Evolutionary conservation across 2,888 invertebrate genomes (phyloP), one percentile per base, ranked within the genome.

Genomic region (Tenodera sinensis): DNA sequence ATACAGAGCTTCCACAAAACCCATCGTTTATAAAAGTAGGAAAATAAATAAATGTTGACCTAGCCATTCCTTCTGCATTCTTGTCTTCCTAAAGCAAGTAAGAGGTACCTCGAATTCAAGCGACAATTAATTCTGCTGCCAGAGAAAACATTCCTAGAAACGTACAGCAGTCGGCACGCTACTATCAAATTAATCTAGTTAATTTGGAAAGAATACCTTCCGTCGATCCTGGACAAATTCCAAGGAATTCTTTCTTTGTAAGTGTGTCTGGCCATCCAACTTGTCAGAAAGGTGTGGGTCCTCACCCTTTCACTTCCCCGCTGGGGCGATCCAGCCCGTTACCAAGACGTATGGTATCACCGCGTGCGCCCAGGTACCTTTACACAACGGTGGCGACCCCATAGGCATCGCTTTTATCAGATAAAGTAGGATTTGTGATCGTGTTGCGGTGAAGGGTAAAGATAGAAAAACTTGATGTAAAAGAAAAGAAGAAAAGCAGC

Each of bases 361-460:
- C 54, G 9, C 20, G 28, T 27, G 27, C 85, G 15, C 28, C 86
- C 54, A 71, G 54, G 54, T 71, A 71, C 54, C 54, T 71, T 71
- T 71, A 71, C 54, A 71, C 54, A 71, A 20, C 54, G 54, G 54
- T 71, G 54, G 20, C 54, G 54, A 86, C 81, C 71, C 71, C 28
- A 71, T 71, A 86, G 86, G n/a, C 28, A 86, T 81, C 54, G 86
- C 87, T 84, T 87, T 89, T 89, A 88, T 87, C 89, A 89, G 89
- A 89, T 89, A 87, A 89, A 89, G 83, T 47, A 87, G 89, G 89
- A 87, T 89, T 89, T 89, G 89, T 84, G 84, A 84, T 89, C 86
- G 81, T 71, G 54, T 71, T 25, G 54, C 25, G 54, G 20, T 71
- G 54, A 71, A 71, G 54, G 54, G 20, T 20, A 71, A 6, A 71